These are phyloP conservation scores for Poecilobothrus nobilitatus DNA, from an alignment of 2,888 invertebrate genomes.

Conservation along the genomic window DNA sequence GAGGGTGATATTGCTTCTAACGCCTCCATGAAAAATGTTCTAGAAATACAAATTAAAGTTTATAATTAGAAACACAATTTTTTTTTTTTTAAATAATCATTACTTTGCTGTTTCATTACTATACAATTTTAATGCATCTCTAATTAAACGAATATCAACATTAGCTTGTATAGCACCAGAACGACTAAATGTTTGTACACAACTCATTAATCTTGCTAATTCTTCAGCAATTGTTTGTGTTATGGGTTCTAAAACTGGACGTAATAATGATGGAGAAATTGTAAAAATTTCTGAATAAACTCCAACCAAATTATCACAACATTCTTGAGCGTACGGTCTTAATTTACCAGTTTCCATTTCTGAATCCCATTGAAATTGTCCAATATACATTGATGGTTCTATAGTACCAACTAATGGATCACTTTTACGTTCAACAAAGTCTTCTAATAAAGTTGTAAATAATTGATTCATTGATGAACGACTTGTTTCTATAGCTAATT, in stretches of 20 bases:
- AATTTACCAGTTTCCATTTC: conserved; percentile 68
- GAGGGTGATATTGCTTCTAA: conserved; percentile 62
- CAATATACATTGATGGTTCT: conserved; percentile 92
- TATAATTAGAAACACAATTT: conserved; percentile 8
- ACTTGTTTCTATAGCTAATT: conserved; percentile 58
- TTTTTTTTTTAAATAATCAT: conserved; percentile 23
- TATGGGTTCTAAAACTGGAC: conserved; percentile 63
- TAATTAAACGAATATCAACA: conserved; percentile 63
- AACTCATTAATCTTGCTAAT: conserved; percentile 75
- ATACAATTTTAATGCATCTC: conserved; percentile 56
- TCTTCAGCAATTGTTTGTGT: conserved; percentile 91
- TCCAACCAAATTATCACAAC: conserved; percentile 66
- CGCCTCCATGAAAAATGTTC: conserved; percentile 73
- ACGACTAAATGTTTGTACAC: conserved; percentile 60
- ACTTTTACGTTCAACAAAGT: conserved; percentile 80
- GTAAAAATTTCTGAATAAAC: conserved; percentile 46
- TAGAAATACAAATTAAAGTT: conserved; percentile 37
- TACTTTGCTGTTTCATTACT: conserved; percentile 59
- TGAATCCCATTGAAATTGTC: conserved; percentile 76
- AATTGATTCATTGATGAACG: conserved; percentile 51
- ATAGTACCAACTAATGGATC: conserved; percentile 93
- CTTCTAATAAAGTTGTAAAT: conserved; percentile 55
- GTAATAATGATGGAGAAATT: conserved; percentile 68
- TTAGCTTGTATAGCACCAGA: conserved; percentile 70
- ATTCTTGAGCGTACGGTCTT: conserved; percentile 81